Conservation (phyloP, 2,888 invertebrate genomes). For the Stenolophus ochropezus region DNA sequence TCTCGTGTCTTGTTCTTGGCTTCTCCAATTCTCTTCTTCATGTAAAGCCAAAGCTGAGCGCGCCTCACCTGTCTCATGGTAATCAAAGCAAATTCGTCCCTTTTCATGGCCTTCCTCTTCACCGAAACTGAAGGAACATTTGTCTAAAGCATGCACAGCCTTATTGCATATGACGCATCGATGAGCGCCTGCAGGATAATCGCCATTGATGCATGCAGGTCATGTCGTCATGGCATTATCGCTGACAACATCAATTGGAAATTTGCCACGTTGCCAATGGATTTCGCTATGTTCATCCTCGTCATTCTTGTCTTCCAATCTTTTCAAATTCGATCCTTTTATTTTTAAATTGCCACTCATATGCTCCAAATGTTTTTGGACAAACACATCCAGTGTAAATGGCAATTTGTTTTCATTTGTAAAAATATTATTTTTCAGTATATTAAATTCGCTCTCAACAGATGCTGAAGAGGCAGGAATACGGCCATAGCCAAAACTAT, state of each 20-base stretch:
- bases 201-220: conserved; percentile 2
- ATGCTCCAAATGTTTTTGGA: no score
- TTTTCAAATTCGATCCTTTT: no score
- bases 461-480: no score
- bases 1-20: not conserved
- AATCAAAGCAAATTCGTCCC: conserved; percentile 3
- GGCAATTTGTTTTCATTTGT: no score
- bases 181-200: conserved; percentile 33
- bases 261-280: no score
- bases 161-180: conserved; percentile 29
- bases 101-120: conserved; percentile 41
- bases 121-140: not conserved
- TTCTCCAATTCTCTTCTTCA: not conserved
- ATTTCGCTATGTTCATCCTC: no score
- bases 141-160: conserved; percentile 11
- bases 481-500: no score
- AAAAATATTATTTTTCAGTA: no score
- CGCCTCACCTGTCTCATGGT: not conserved
- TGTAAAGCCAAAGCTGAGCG: not conserved
- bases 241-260: not conserved
- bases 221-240: not conserved
- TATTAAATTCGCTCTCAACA: no score
- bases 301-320: no score
- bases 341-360: no score
- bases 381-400: no score